Percentiles rank a stretch among this genome's conserved stretches.
These are phyloP conservation scores for Poecilobothrus nobilitatus DNA, from an alignment of 2,888 invertebrate genomes.

Conservation along the genomic window DNA sequence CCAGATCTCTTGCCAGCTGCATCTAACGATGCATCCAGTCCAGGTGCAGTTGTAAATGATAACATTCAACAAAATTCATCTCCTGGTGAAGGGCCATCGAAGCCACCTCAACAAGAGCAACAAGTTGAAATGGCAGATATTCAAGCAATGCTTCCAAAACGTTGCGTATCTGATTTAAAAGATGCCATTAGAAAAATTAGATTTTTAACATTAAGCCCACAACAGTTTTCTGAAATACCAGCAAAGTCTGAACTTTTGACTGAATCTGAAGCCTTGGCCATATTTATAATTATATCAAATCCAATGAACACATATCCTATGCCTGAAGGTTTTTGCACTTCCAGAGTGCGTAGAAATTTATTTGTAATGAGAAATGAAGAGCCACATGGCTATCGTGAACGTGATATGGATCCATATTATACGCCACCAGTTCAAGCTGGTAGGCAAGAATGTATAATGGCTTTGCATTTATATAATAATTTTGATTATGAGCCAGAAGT, in stretches of 20 bases:
- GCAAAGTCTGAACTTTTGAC: slow-evolving; percentile 64
- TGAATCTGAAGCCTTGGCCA: slow-evolving; percentile 69
- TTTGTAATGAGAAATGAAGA: slow-evolving; percentile 44
- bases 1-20: neutral
- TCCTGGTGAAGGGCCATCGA: slow-evolving; percentile 22
- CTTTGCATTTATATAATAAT: slow-evolving; percentile 9
- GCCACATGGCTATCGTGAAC: slow-evolving; percentile 21
- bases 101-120: slow-evolving; percentile 20
- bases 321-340: slow-evolving; percentile 64
- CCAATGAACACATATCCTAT: slow-evolving; percentile 58
- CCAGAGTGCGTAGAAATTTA: slow-evolving; percentile 39
- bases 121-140: slow-evolving; percentile 11
- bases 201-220: slow-evolving; percentile 68
- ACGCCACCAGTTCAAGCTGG: neutral
- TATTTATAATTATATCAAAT: slow-evolving; percentile 74
- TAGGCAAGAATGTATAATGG: slow-evolving; percentile 9
- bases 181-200: slow-evolving; percentile 67
- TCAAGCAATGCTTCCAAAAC: slow-evolving; percentile 13
- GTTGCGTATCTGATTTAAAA: slow-evolving; percentile 32
- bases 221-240: slow-evolving; percentile 76
- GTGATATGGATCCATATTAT: neutral
- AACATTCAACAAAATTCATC: slow-evolving; percentile 20
- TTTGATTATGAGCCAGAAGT: slow-evolving; percentile 22
- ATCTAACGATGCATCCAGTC: slow-evolving; percentile 11
- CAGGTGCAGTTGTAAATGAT: slow-evolving; percentile 27